Evolutionary conservation across 2,888 invertebrate species (phyloP).

Genomic region (Punctoribates punctum): DNA sequence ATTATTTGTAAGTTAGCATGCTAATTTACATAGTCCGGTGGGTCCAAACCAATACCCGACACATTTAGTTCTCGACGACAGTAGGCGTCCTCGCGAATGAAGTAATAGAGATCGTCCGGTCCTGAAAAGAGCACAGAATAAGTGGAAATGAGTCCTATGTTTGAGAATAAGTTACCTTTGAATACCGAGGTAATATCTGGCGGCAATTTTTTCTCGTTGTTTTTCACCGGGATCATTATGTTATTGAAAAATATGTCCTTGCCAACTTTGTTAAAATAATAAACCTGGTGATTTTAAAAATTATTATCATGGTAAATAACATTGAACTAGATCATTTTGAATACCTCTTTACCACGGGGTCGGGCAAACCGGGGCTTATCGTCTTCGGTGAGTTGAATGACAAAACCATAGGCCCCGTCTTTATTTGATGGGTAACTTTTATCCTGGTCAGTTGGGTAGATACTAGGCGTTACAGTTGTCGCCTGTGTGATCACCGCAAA

Average conservation of each 20-base stretch:
- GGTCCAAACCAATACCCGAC: slow-evolving; percentile 2
- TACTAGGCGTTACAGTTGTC: background rate
- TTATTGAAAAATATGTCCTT: background rate
- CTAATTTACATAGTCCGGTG: slow-evolving; percentile 4
- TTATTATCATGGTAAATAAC: background rate
- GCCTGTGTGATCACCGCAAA: background rate
- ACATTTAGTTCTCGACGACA: background rate
- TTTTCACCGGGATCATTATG: background rate
- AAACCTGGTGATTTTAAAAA: background rate
- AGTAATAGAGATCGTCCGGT: background rate
- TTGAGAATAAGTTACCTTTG: background rate
- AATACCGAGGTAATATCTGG: background rate
- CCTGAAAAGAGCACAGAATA: background rate
- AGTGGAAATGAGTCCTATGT: background rate
- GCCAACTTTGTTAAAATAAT: background rate
- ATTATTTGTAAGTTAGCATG: too few species aligned
- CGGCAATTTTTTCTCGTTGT: background rate
- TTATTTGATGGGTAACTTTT: background rate
- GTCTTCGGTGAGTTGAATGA: background rate
- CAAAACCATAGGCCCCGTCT: slow-evolving; percentile 11
- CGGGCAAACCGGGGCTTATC: background rate
- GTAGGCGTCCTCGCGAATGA: background rate
- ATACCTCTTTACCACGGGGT: background rate
- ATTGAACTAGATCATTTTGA: too few species aligned
- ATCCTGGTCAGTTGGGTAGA: background rate